Percentiles rank a stretch among this genome's conserved stretches.
phyloP scores from a whole-genome alignment of 2,113 vertebrate species.

The Turdus rufiventris region DNA sequence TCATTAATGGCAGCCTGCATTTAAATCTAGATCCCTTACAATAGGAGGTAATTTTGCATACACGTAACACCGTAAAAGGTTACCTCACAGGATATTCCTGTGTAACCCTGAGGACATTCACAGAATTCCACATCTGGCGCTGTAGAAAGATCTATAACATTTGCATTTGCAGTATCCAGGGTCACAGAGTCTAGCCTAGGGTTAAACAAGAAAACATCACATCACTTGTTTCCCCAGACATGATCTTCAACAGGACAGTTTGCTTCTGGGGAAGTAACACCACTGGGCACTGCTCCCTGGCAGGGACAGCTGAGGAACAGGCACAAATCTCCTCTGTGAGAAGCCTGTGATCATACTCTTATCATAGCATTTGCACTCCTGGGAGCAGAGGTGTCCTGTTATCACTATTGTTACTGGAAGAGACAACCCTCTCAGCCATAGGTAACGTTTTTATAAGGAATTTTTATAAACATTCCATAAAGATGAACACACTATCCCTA shows the following conservation, averaged over 20 bases:
- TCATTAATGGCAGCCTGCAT: background rate
- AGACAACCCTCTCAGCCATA: background rate
- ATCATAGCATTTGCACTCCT: background rate
- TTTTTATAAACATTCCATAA: background rate
- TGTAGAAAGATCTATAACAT: conserved; percentile 64
- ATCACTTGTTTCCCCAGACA: background rate
- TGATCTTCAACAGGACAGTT: background rate
- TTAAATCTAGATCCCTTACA: background rate
- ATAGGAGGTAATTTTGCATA: background rate
- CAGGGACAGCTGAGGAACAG: background rate
- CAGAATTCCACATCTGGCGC: conserved; percentile 84
- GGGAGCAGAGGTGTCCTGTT: background rate
- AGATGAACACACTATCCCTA: background rate
- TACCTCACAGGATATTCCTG: conserved; percentile 94
- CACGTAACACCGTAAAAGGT: background rate
- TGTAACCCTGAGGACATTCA: conserved; percentile 90
- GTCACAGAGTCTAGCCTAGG: conserved; percentile 81
- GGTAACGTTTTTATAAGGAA: background rate
- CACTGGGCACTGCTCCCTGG: background rate
- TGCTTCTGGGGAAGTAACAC: background rate
- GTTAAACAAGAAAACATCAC: background rate
- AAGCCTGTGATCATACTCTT: background rate
- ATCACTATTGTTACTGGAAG: background rate
- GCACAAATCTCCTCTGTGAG: background rate
- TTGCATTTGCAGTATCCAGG: conserved; percentile 78